Conservation (phyloP, 2,888 invertebrate genomes). For the Epistrophe eligans region DNA sequence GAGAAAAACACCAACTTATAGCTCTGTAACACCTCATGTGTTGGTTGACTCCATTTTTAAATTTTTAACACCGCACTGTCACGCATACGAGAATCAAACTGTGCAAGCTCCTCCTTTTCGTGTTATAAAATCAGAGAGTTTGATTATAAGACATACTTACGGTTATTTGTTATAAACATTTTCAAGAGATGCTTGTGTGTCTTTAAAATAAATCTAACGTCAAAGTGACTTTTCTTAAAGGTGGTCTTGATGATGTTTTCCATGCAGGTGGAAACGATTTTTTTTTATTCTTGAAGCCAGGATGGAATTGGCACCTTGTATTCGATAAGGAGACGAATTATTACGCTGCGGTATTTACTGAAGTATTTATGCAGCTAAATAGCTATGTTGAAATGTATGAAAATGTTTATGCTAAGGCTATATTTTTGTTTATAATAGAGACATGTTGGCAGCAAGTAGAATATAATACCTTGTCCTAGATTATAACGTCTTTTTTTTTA, state of each 20-base stretch:
- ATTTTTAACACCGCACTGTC: slow-evolving; percentile 17
- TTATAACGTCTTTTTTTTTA: slow-evolving; percentile 7
- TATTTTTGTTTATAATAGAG: slow-evolving; percentile 12
- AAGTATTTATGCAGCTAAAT: slow-evolving; percentile 25
- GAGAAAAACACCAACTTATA: slow-evolving; percentile 6
- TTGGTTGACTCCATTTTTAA: slow-evolving; percentile 82
- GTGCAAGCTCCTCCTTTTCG: slow-evolving; percentile 54
- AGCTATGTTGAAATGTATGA: slow-evolving; percentile 20
- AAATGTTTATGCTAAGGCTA: slow-evolving; percentile 32
- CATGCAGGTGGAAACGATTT: slow-evolving; percentile 66
- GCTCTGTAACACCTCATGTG: slow-evolving; percentile 17
- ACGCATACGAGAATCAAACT: slow-evolving; percentile 16
- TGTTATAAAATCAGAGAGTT: slow-evolving; percentile 4
- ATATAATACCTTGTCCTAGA: slow-evolving; percentile 28
- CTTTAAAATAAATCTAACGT: slow-evolving; percentile 58
- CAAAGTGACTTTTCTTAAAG: slow-evolving; percentile 47
- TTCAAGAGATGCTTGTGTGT: slow-evolving; percentile 30
- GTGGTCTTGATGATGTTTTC: slow-evolving; percentile 43
- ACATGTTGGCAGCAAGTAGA: slow-evolving; percentile 4
- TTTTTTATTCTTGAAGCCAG: slow-evolving; percentile 32
- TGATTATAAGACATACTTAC: slow-evolving; percentile 10
- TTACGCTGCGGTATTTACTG: slow-evolving; percentile 21
- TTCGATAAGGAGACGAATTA: slow-evolving; percentile 57
- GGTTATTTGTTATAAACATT: slow-evolving; percentile 48
- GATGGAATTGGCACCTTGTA: slow-evolving; percentile 61